Conservation (phyloP, 2,888 invertebrate genomes). For the Erebia aethiops region DNA sequence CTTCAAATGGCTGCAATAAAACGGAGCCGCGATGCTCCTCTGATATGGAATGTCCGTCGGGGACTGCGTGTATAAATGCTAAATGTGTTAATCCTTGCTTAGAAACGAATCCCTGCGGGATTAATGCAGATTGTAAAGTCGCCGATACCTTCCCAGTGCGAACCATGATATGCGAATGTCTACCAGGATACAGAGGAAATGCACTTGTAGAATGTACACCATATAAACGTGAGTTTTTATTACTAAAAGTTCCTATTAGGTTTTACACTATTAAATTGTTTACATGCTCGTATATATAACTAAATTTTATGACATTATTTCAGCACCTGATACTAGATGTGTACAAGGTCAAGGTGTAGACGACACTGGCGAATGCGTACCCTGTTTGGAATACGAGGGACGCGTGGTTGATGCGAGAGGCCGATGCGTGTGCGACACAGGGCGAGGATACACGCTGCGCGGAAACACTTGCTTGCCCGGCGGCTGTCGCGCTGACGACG, state of each 20-base stretch:
- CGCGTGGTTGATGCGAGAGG: slow-evolving; percentile 89
- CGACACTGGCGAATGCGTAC: slow-evolving; percentile 89
- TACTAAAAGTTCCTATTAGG: not conserved
- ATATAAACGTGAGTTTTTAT: slow-evolving; percentile 86
- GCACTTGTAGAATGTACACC: slow-evolving; percentile 89
- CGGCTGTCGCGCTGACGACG: slow-evolving; percentile 86
- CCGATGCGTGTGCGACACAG: slow-evolving; percentile 91
- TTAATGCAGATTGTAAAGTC: slow-evolving; percentile 90
- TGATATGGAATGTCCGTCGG: slow-evolving; percentile 92
- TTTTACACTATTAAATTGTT: not conserved
- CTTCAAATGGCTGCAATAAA: slow-evolving; percentile 84
- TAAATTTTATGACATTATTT: slow-evolving; percentile 20
- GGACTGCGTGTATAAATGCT: slow-evolving; percentile 91
- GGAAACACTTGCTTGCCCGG: slow-evolving; percentile 91
- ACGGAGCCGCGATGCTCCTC: slow-evolving; percentile 86
- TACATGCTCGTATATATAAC: not conserved
- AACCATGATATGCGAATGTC: slow-evolving; percentile 94
- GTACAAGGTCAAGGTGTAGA: slow-evolving; percentile 90
- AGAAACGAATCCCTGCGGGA: slow-evolving; percentile 90
- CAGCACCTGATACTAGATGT: slow-evolving; percentile 85
- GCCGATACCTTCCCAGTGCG: slow-evolving; percentile 91
- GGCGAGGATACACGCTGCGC: slow-evolving; percentile 89
- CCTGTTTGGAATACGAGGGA: slow-evolving; percentile 88
- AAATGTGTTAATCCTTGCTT: slow-evolving; percentile 93
- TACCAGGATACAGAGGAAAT: slow-evolving; percentile 93